phyloP scores from a whole-genome alignment of 2,888 invertebrate species.

The Cataglyphis rosenhaueri region DNA sequence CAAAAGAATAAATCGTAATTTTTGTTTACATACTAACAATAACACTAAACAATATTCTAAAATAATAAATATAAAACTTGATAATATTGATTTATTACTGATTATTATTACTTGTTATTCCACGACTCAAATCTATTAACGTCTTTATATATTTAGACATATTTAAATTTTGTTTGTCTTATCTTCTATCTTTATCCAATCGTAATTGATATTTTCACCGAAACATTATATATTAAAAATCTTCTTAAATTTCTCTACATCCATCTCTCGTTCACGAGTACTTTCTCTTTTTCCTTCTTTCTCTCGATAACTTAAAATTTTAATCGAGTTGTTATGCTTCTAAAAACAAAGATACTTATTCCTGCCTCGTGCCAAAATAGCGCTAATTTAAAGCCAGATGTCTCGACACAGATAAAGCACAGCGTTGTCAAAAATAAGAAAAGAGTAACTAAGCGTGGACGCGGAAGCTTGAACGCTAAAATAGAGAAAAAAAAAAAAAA shows the following conservation, averaged over 20 bases:
- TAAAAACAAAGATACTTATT: slow-evolving; percentile 71
- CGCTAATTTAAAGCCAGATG: slow-evolving; percentile 69
- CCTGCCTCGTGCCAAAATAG: slow-evolving; percentile 60
- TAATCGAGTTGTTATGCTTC: slow-evolving; percentile 79
- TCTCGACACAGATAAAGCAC: slow-evolving; percentile 53
- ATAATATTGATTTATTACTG: background rate
- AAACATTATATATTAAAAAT: slow-evolving; percentile 49
- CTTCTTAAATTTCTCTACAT: slow-evolving; percentile 2
- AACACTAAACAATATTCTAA: background rate
- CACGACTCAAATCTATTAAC: background rate
- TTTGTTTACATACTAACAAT: background rate
- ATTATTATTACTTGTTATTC: background rate
- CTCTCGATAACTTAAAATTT: slow-evolving; percentile 70
- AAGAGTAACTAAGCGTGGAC: slow-evolving; percentile 1
- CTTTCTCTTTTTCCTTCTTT: slow-evolving; percentile 35
- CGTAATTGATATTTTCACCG: background rate
- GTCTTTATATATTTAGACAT: background rate
- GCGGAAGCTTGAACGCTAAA: slow-evolving; percentile 7
- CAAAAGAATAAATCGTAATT: background rate
- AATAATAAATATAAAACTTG: background rate
- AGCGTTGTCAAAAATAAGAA: background rate
- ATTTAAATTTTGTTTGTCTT: background rate
- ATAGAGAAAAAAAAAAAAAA: slow-evolving; percentile 7
- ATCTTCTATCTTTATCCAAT: background rate
- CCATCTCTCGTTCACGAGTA: background rate